Conservation (phyloP, 37 sponge, comb jelly and placozoan genomes). For the Dysidea cf. avara region DNA sequence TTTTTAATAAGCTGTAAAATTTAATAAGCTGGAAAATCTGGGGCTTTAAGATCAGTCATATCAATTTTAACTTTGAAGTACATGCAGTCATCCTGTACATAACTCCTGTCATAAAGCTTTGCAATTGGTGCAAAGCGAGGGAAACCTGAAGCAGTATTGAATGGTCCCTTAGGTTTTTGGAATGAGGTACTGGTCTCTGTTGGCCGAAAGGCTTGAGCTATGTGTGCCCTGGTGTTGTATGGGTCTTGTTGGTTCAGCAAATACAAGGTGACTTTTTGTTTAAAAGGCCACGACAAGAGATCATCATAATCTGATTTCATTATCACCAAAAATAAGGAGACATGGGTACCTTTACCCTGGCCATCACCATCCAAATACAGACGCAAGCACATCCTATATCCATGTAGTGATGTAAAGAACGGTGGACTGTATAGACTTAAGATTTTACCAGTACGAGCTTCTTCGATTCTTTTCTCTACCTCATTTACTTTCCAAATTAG, state of each 20-base stretch:
- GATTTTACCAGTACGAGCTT: constrained; percentile 48
- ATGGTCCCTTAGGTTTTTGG: constrained; percentile 63
- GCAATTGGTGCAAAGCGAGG: constrained; percentile 71
- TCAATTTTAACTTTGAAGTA: no score
- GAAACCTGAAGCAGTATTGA: constrained; percentile 88
- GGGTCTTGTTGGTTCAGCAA: constrained; percentile 5
- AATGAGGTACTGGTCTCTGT: constrained; percentile 59
- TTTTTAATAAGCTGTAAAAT: no score
- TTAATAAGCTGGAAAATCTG: no score
- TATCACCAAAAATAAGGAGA: constrained; percentile 56
- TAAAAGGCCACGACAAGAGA: constrained; percentile 62
- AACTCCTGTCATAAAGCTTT: no score
- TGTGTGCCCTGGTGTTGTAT: constrained; percentile 8
- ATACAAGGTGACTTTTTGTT: constrained; percentile 23
- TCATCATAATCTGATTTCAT: constrained; percentile 74
- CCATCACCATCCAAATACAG: constrained; percentile 67
- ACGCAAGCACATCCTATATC: constrained; percentile 59
- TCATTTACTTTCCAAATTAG: constrained; percentile 70
- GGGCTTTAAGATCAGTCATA: no score
- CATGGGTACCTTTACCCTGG: constrained; percentile 49
- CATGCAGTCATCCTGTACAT: no score
- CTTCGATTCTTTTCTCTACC: constrained; percentile 16
- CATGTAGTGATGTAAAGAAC: constrained; percentile 56
- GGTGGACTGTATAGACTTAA: constrained; percentile 68
- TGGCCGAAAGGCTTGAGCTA: constrained; percentile 72